phyloP scores from a whole-genome alignment of 2,888 invertebrate genomes.

The Teleiodes luculella region DNA sequence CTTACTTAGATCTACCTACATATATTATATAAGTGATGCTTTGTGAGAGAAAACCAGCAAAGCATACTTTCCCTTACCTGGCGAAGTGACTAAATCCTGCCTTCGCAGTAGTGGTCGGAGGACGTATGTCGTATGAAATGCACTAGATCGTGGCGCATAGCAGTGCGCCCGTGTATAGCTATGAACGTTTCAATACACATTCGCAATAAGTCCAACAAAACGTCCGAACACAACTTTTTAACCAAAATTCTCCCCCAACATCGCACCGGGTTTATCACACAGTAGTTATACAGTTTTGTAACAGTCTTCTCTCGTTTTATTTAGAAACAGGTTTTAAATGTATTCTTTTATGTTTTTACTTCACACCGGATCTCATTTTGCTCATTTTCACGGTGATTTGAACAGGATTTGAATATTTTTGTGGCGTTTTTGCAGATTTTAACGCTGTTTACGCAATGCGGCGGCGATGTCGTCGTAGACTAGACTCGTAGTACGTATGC shows the following conservation, averaged over 20 bases:
- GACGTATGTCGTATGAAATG: slow-evolving; percentile 88
- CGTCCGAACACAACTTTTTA: slow-evolving; percentile 60
- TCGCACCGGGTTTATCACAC: slow-evolving; percentile 64
- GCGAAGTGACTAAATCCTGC: slow-evolving; percentile 63
- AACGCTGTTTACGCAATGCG: slow-evolving; percentile 40
- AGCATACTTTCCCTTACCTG: slow-evolving; percentile 43
- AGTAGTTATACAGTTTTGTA: slow-evolving; percentile 56
- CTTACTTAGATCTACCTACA: too few relatives aligned
- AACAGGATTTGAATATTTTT: slow-evolving; percentile 23
- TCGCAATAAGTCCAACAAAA: slow-evolving; percentile 70
- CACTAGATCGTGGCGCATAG: slow-evolving; percentile 87
- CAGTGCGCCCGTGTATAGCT: slow-evolving; percentile 81
- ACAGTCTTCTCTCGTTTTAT: slow-evolving; percentile 30
- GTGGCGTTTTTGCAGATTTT: slow-evolving; percentile 26
- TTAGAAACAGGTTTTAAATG: not conserved
- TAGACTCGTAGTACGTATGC: too few relatives aligned
- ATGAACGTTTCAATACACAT: slow-evolving; percentile 78
- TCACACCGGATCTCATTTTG: slow-evolving; percentile 71
- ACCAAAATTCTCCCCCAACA: slow-evolving; percentile 67
- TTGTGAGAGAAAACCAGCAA: not conserved
- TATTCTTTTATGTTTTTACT: slow-evolving; percentile 44
- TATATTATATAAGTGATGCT: not conserved
- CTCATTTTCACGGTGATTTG: slow-evolving; percentile 52
- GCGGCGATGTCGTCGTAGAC: slow-evolving; percentile 32
- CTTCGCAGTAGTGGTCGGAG: slow-evolving; percentile 88